Evolutionary conservation across 1,140 invertebrate species (phyloP), one percentile per base, ranked within the genome.

Genomic region (Phortica variegata): DNA sequence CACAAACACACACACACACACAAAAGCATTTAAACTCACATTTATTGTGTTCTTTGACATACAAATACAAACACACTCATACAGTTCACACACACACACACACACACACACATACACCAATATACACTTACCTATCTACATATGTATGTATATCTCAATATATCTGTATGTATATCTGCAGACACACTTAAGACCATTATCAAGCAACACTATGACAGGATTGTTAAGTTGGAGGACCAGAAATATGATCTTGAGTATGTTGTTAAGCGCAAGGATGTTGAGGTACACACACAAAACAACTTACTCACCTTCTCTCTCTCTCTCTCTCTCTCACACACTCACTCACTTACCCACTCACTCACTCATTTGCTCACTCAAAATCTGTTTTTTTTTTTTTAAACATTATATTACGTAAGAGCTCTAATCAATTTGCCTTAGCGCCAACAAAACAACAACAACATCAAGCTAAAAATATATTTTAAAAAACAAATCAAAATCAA

Each of bases 191-290:
- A 87, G 81, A 85, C 85, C 77, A 84, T 93, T 79, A 86, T 89
- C 82, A 85, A 84, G 81, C 84, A 86, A 63, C 91, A 97, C 83
- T 86, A 97, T 82, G 84, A 84, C 75, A 88, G 90, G 82, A 91
- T 98, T 80, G 77, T 76, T 74, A 77, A 82, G 63, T 85, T 98
- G 82, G 95, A 98, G 83, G 90, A 92, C 76, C 84, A 89, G 79
- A 97, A 98, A 83, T 98, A 93, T 83, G 96, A 98, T 86, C 84
- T 97, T 85, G 96, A 99, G 84, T 91, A 92, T 84, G 82, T 92
- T 81, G 94, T 98, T 79, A 90, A 91, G 84, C 89, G 87, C 83
- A 97, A 98, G 89, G 95, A 98, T 81, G 89, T 87, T 79, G 93
- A 97, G 93, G 93, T 93, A 84, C 72, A 76, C 73, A 61, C 59